A percentile compares a stretch with the other conserved stretches of the same genome.
These are phyloP conservation scores for Kradibia gibbosae DNA, from an alignment of 1,140 invertebrate species.

Conservation along the genomic window DNA sequence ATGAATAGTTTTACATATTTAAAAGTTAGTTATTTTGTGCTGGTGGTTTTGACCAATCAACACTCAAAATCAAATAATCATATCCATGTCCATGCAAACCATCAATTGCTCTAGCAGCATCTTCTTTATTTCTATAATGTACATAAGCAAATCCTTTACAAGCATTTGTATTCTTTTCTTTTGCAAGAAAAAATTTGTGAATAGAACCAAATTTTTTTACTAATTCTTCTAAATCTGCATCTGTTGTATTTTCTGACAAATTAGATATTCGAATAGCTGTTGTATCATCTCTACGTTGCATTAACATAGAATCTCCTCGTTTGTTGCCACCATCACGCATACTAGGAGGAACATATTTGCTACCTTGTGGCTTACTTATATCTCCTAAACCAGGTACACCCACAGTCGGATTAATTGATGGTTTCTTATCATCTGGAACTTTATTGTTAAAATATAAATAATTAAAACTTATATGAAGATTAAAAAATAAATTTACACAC, in stretches of 20 bases:
- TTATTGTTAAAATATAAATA: slow-evolving; percentile 58
- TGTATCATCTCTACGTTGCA: slow-evolving; percentile 83
- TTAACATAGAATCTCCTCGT: slow-evolving; percentile 81
- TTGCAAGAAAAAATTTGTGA: slow-evolving; percentile 89
- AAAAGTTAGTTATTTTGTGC: slow-evolving; percentile 65
- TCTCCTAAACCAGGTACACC: slow-evolving; percentile 67
- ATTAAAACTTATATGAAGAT: slow-evolving; percentile 24
- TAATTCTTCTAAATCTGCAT: slow-evolving; percentile 95
- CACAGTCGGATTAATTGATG: slow-evolving; percentile 46
- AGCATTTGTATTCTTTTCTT: slow-evolving; percentile 85
- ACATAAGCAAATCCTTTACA: slow-evolving; percentile 98
- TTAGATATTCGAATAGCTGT: slow-evolving; percentile 97
- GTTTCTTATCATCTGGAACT: slow-evolving; percentile 69
- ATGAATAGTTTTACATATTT: too few relatives aligned
- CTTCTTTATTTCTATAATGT: slow-evolving; percentile 90
- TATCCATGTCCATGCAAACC: slow-evolving; percentile 96
- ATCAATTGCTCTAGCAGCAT: slow-evolving; percentile 93
- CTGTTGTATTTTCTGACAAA: slow-evolving; percentile 95
- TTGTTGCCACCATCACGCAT: slow-evolving; percentile 86
- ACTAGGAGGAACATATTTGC: slow-evolving; percentile 89
- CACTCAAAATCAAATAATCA: slow-evolving; percentile 97
- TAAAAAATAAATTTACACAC: slow-evolving; percentile 33
- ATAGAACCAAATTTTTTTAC: slow-evolving; percentile 93
- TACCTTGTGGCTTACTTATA: slow-evolving; percentile 68
- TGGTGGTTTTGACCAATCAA: slow-evolving; percentile 98